phyloP scores from a whole-genome alignment of 2,888 invertebrate genomes.

The Lysandra bellargus region DNA sequence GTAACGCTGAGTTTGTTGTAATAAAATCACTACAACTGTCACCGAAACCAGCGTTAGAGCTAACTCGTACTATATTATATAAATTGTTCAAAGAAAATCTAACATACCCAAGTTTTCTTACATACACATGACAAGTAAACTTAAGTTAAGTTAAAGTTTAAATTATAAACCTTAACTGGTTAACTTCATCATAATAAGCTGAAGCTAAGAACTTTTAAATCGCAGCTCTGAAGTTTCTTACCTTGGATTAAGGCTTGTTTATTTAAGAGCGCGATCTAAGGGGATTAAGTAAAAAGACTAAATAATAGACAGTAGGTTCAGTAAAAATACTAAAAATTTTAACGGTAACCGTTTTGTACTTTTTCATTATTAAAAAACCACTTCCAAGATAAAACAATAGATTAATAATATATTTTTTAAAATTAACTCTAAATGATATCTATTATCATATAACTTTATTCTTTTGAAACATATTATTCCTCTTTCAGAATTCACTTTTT shows the following conservation, averaged over 20 bases:
- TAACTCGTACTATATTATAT: neutral
- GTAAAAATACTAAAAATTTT: neutral
- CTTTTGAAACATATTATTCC: no score
- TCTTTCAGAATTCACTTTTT: no score
- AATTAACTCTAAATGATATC: no score
- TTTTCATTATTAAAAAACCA: no score
- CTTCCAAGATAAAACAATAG: no score
- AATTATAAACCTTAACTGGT: conserved; percentile 23
- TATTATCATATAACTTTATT: no score
- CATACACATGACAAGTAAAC: conserved; percentile 11
- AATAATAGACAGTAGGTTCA: neutral
- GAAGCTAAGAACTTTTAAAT: conserved; percentile 17
- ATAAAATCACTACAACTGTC: no score
- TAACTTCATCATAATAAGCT: conserved; percentile 21
- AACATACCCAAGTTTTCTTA: neutral
- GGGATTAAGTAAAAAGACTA: neutral
- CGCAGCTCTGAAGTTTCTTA: neutral
- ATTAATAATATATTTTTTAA: no score
- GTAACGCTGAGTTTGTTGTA: neutral
- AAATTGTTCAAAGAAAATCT: neutral
- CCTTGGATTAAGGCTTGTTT: conserved; percentile 8
- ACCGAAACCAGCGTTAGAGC: neutral
- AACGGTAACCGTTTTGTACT: no score
- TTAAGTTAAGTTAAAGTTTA: conserved; percentile 9
- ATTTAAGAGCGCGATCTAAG: neutral